These are phyloP conservation scores for Carassius gibelio DNA, from an alignment of 2,113 vertebrate species.

Conservation along the genomic window DNA sequence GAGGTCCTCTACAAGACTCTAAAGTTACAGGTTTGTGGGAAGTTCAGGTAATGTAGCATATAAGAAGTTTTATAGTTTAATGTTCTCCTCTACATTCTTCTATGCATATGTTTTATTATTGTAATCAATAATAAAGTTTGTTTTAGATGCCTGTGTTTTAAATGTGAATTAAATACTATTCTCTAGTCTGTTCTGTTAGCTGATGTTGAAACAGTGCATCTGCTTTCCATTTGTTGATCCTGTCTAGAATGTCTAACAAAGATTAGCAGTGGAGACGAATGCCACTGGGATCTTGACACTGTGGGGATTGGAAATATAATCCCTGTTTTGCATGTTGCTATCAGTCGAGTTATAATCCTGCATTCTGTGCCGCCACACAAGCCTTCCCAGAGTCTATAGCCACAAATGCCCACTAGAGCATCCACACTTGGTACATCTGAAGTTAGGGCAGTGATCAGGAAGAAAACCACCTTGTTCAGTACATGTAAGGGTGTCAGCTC, in stretches of 20 bases:
- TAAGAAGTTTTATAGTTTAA: not conserved
- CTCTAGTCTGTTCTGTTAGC: not conserved
- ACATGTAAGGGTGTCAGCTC: not conserved
- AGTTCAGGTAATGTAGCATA: not conserved
- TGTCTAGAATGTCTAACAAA: constrained; percentile 55
- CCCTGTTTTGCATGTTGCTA: constrained; percentile 44
- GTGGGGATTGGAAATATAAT: constrained; percentile 61
- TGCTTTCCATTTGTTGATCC: constrained; percentile 34
- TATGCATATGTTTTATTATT: no score
- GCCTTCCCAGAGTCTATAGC: not conserved
- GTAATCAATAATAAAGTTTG: no score
- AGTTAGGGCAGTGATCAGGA: not conserved
- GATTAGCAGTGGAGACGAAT: constrained; percentile 63
- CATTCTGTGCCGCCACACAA: constrained; percentile 51
- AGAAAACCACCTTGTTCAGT: not conserved
- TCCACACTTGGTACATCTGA: not conserved
- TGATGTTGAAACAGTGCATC: not conserved
- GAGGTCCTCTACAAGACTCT: not conserved
- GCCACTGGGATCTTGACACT: constrained; percentile 53
- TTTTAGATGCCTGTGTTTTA: not conserved
- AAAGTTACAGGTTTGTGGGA: not conserved
- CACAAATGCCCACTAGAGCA: not conserved
- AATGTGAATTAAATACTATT: not conserved
- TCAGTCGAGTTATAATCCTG: constrained; percentile 52
- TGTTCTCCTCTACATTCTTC: no score